phyloP scores from a whole-genome alignment of 2,797 vertebrate species.

The Thripadectes ignobilis region DNA sequence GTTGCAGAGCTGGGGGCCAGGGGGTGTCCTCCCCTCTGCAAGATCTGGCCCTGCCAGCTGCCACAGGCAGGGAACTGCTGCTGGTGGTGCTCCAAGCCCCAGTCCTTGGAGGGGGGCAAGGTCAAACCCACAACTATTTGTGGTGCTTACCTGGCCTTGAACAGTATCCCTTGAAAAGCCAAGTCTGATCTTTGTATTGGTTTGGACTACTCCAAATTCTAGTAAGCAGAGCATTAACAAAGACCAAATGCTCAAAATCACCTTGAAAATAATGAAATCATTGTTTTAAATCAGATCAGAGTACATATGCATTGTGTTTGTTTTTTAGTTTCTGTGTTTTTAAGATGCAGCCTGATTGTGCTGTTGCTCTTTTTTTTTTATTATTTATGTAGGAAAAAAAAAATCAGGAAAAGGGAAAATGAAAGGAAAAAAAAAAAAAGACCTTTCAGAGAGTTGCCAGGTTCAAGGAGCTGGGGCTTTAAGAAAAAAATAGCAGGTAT shows the following conservation, averaged over 20 bases:
- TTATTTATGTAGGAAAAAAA: not conserved
- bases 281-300: not conserved
- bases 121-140: not conserved
- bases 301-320: not conserved
- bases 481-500: slow-evolving; percentile 29
- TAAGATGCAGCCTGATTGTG: not conserved
- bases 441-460: not conserved
- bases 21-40: fast-evolving
- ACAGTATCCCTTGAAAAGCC: not conserved
- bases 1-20: not conserved
- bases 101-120: not conserved
- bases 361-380: not conserved
- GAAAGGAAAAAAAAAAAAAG: not conserved
- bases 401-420: not conserved
- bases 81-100: not conserved
- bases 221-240: not conserved
- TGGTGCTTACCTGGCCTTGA: not conserved
- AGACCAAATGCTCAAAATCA: not conserved
- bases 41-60: not conserved
- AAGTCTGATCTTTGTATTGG: not conserved
- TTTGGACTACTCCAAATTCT: not conserved
- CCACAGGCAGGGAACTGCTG: not conserved
- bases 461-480: slow-evolving; percentile 4
- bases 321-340: not conserved
- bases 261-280: not conserved